Percentiles rank a stretch among this genome's conserved stretches.
Conservation (phyloP, 2,113 vertebrate genomes). For the Anoplopoma fimbria region DNA sequence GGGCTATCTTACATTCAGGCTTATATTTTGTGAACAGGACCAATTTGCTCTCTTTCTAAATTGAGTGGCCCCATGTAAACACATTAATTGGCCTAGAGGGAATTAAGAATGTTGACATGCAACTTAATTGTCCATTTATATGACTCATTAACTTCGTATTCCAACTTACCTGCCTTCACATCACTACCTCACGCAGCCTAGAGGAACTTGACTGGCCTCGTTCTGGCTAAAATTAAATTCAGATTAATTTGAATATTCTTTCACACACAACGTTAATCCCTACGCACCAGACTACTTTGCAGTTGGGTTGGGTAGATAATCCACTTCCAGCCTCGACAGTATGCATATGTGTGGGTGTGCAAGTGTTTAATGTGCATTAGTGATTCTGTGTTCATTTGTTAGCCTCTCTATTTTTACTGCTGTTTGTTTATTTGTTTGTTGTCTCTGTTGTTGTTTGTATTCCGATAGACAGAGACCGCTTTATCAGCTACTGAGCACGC, state of each 20-base stretch:
- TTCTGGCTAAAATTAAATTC: conserved; percentile 55
- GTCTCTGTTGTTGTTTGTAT: conserved; percentile 44
- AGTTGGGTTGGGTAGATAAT: conserved; percentile 58
- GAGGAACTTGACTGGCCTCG: conserved; percentile 37
- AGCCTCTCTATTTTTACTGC: conserved; percentile 20
- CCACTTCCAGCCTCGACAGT: conserved; percentile 45
- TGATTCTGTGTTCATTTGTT: conserved; percentile 38
- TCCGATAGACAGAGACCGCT: conserved; percentile 34
- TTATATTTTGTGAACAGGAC: conserved; percentile 44
- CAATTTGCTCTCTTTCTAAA: conserved; percentile 57
- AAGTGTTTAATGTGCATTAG: conserved; percentile 43
- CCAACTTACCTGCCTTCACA: conserved; percentile 57
- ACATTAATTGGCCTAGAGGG: conserved; percentile 55
- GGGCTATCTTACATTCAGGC: conserved; percentile 28
- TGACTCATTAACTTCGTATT: conserved; percentile 62
- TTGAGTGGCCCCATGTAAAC: conserved; percentile 49
- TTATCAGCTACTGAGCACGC: conserved; percentile 47
- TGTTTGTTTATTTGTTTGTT: conserved; percentile 15
- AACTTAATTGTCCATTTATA: conserved; percentile 56
- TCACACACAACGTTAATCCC: conserved; percentile 56
- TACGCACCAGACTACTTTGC: conserved; percentile 45
- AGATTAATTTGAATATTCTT: conserved; percentile 54
- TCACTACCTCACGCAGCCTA: conserved; percentile 33
- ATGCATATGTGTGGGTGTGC: conserved; percentile 33
- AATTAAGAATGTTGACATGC: conserved; percentile 56